Evolutionary conservation across 2,888 invertebrate species (phyloP).

Genomic region (Volucella zonaria): DNA sequence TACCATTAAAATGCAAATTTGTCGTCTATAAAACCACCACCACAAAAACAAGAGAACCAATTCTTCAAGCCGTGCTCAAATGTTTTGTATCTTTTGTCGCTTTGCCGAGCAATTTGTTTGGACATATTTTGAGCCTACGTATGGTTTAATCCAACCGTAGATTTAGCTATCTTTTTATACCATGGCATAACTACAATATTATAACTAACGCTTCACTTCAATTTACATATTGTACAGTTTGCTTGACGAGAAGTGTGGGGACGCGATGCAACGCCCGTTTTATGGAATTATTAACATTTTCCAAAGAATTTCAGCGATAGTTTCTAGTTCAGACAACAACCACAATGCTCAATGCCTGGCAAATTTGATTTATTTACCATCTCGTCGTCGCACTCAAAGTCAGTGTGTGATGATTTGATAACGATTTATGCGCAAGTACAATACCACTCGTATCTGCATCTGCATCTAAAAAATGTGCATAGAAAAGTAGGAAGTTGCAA

Average conservation of each 20-base stretch:
- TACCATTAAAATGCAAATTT: slow-evolving; percentile 74
- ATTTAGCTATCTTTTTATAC: slow-evolving; percentile 31
- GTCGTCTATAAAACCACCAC: slow-evolving; percentile 58
- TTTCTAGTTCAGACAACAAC: slow-evolving; percentile 7
- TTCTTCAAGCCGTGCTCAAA: slow-evolving; percentile 41
- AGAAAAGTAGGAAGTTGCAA: slow-evolving; percentile 46
- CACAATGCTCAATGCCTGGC: slow-evolving; percentile 4
- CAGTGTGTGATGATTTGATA: slow-evolving; percentile 70
- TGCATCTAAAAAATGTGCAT: slow-evolving; percentile 60
- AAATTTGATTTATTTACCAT: slow-evolving; percentile 65
- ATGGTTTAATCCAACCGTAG: slow-evolving; percentile 48
- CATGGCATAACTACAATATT: slow-evolving; percentile 56
- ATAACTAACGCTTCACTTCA: slow-evolving; percentile 55
- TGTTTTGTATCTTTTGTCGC: slow-evolving; percentile 53
- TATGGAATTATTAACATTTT: slow-evolving; percentile 71
- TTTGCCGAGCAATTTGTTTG: slow-evolving; percentile 55
- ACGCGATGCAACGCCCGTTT: slow-evolving; percentile 57
- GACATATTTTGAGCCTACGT: slow-evolving; percentile 68
- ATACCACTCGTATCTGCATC: slow-evolving; percentile 16
- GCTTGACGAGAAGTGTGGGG: neutral
- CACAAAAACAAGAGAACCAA: slow-evolving; percentile 41
- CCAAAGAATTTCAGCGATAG: slow-evolving; percentile 30
- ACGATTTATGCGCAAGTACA: slow-evolving; percentile 52
- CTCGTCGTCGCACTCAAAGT: slow-evolving; percentile 47
- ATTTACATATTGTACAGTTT: slow-evolving; percentile 72